These are phyloP conservation scores for Phenganax stokvisi DNA, from an alignment of 92 coral and sea anemone genomes.

Conservation along the genomic window DNA sequence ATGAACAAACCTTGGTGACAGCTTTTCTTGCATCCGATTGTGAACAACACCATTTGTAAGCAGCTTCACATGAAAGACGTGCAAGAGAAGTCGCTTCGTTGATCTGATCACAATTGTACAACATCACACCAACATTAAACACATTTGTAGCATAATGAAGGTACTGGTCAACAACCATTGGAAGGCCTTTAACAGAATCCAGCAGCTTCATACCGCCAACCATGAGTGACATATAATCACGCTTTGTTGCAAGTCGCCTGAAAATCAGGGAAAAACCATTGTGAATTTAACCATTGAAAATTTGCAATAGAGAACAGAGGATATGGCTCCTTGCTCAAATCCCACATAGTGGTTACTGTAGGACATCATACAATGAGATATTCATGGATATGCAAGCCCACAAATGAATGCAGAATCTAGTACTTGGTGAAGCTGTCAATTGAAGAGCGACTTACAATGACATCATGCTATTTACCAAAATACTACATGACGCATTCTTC, in stretches of 20 bases:
- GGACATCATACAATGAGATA: too few relatives aligned
- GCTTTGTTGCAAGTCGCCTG: slow-evolving; percentile 2
- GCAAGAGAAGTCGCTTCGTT: slow-evolving; percentile 62
- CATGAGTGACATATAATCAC: slow-evolving; percentile 23
- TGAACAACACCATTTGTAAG: neutral
- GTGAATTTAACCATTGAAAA: too few relatives aligned
- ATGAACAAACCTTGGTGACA: neutral
- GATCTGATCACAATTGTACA: slow-evolving; percentile 58
- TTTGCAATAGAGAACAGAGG: neutral
- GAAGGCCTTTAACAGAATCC: slow-evolving; percentile 14
- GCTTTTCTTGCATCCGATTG: neutral
- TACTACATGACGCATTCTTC: too few relatives aligned
- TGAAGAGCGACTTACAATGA: too few relatives aligned
- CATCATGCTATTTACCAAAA: too few relatives aligned
- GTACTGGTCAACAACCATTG: slow-evolving; percentile 27
- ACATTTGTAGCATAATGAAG: slow-evolving; percentile 31
- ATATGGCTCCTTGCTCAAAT: too few relatives aligned
- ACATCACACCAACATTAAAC: slow-evolving; percentile 61
- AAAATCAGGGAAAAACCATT: neutral
- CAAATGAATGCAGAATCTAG: too few relatives aligned
- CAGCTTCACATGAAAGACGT: slow-evolving; percentile 63
- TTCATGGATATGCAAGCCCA: too few relatives aligned
- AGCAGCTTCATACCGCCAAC: slow-evolving; percentile 12
- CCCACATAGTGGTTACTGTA: too few relatives aligned
- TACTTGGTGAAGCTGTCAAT: too few relatives aligned